Evolutionary conservation across 1,140 invertebrate species (phyloP), one percentile per base, ranked within the genome.

Genomic region (Rhynchophorus ferrugineus): DNA sequence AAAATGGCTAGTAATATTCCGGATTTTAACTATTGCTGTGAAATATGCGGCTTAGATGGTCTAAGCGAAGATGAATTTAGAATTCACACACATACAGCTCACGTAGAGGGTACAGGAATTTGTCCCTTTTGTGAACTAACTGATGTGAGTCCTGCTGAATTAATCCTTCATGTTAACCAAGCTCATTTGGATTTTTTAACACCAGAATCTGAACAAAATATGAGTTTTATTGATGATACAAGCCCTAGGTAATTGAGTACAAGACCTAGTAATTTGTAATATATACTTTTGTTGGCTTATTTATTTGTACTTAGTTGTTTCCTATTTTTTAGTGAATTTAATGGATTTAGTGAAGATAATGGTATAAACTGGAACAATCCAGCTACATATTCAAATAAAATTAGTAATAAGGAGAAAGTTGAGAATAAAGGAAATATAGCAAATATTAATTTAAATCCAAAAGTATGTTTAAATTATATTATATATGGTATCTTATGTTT

Each of bases 41-140:
- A 90, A 69, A 85, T 90, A 50, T 91, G 88, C 69, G 87, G 87
- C 8, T 74, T 82, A 42, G 84, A 87, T 59, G 84, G 83, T 22
- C 76, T 90, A 39, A 82, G 79, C 29, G 86, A 89, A 59, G 83
- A 85, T 39, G 82, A 85, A 58, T 85, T 91, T 80, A 73, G 85
- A 57, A 74, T 78, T 16, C 89, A 91, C 68, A 86, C 86, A 52
- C 72, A 84, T 22, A 73, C 81, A 18, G 81, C 78, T 60, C 87
- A 90, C 69, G 76, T 90, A 3, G 83, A 88, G 50, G 84, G 84
- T 3, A 78, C 82, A 44, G 78, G 80, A 13, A 81, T 81, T 21
- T 90, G 88, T 65, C 86, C 87, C 0, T 89, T 90, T 66, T 91
- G 89, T 70, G 84, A 88, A 65, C 72, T 88, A 29, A 78, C 78